phyloP scores from a whole-genome alignment of 1,140 invertebrate genomes.

The Probaryconus sp. region DNA sequence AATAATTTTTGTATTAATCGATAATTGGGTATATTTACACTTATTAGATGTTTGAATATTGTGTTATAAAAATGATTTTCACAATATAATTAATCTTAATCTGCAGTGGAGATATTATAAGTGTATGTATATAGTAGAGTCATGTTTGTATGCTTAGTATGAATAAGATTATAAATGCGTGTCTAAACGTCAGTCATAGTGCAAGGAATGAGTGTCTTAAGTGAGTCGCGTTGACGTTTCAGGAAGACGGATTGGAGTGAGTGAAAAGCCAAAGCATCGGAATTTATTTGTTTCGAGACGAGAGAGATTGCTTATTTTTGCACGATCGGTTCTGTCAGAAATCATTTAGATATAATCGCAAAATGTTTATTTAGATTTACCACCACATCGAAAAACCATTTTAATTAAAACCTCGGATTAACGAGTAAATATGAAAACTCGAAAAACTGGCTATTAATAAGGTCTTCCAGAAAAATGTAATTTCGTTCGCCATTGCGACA shows the following conservation, averaged over 20 bases:
- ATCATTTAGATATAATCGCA: constrained; percentile 38
- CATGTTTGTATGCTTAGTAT: constrained; percentile 53
- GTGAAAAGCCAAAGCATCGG: constrained; percentile 50
- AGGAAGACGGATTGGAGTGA: constrained; percentile 55
- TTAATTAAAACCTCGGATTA: constrained; percentile 1
- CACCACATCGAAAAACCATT: constrained; percentile 7
- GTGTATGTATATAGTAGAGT: constrained; percentile 26
- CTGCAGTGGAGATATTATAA: constrained; percentile 26
- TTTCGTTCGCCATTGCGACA: no score
- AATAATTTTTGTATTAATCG: constrained; percentile 45
- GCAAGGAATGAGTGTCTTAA: constrained; percentile 53
- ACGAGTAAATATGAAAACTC: no score
- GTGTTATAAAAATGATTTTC: constrained; percentile 38
- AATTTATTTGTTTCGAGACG: constrained; percentile 53
- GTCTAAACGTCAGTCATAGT: constrained; percentile 60
- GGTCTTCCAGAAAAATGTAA: no score
- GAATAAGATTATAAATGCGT: constrained; percentile 61
- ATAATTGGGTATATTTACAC: constrained; percentile 38
- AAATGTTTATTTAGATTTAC: constrained; percentile 21
- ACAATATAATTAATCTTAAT: constrained; percentile 62
- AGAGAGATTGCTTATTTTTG: constrained; percentile 47
- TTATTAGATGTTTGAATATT: constrained; percentile 52
- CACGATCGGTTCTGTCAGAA: constrained; percentile 15
- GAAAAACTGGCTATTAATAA: no score
- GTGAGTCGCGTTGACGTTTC: constrained; percentile 59